Percentiles rank a stretch among this genome's conserved stretches.
Evolutionary conservation across 2,113 vertebrate genomes (phyloP).

Genomic region (Periophthalmodon schlosseri): DNA sequence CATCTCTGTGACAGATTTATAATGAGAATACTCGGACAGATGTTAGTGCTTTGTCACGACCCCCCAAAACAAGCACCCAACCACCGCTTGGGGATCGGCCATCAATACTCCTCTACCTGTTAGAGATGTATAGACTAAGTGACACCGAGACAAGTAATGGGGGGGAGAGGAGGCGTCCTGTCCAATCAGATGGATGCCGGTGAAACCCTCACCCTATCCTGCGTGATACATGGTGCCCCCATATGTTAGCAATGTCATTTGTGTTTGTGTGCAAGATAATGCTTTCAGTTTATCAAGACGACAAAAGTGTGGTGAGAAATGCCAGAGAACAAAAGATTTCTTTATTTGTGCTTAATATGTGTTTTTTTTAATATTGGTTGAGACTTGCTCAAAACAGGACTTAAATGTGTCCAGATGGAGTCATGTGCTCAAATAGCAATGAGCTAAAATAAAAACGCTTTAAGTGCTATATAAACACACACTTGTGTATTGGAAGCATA

Average conservation of each 20-base stretch:
- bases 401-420: neutral
- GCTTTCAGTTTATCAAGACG: conserved; percentile 49
- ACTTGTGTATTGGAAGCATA: neutral
- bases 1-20: conserved; percentile 61
- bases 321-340: conserved; percentile 38
- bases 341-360: conserved; percentile 4
- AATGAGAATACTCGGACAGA: conserved; percentile 65
- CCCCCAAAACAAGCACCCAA: conserved; percentile 51
- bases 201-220: conserved; percentile 39
- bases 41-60: conserved; percentile 65
- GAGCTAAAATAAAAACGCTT: neutral
- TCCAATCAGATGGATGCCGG: conserved; percentile 66
- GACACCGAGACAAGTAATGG: conserved; percentile 14
- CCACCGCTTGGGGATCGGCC: conserved; percentile 51
- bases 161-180: conserved; percentile 36
- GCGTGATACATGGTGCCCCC: conserved; percentile 39
- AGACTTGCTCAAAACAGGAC: conserved; percentile 2
- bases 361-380: neutral
- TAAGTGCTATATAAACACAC: neutral
- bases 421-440: neutral
- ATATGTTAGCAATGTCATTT: conserved; percentile 40
- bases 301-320: conserved; percentile 34
- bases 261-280: conserved; percentile 50
- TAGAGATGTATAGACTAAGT: conserved; percentile 26
- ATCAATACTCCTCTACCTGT: conserved; percentile 68